A percentile compares a stretch with the other conserved stretches of the same genome.
Evolutionary conservation across 2,113 vertebrate species (phyloP).

Genomic region (Aptenodytes forsteri): DNA sequence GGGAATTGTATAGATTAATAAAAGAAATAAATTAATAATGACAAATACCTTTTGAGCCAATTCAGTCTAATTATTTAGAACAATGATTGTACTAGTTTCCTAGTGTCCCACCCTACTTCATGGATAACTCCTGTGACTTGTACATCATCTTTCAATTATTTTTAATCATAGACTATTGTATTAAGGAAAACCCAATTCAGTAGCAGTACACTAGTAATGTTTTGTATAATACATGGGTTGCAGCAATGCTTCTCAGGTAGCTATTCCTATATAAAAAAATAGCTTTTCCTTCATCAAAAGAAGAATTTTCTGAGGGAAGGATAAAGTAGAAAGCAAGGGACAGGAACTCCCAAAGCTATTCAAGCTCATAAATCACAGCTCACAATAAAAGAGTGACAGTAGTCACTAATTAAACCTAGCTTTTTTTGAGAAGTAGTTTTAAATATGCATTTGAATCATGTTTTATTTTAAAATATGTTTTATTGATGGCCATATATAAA

Average conservation of each 20-base stretch:
- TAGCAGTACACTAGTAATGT: background rate
- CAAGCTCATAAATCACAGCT: background rate
- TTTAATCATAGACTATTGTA: background rate
- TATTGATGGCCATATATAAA: background rate
- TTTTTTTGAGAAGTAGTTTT: background rate
- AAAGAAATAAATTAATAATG: background rate
- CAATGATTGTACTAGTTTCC: background rate
- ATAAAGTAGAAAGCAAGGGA: background rate
- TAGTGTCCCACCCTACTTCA: background rate
- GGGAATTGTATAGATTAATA: background rate
- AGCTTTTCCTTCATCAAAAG: background rate
- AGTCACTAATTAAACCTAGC: background rate
- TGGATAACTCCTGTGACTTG: background rate
- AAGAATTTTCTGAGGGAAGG: background rate
- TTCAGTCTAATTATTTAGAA: background rate
- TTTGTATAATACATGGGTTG: background rate
- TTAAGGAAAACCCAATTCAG: background rate
- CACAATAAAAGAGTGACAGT: background rate
- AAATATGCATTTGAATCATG: background rate
- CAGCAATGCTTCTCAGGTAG: background rate
- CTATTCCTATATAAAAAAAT: background rate
- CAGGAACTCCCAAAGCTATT: background rate
- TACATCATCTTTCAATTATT: background rate
- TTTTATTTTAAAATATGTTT: background rate
- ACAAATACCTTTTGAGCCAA: background rate